Percentiles rank a stretch among this genome's conserved stretches.
Evolutionary conservation across 2,888 invertebrate genomes (phyloP).

Genomic region (Philhelius pedissequus): DNA sequence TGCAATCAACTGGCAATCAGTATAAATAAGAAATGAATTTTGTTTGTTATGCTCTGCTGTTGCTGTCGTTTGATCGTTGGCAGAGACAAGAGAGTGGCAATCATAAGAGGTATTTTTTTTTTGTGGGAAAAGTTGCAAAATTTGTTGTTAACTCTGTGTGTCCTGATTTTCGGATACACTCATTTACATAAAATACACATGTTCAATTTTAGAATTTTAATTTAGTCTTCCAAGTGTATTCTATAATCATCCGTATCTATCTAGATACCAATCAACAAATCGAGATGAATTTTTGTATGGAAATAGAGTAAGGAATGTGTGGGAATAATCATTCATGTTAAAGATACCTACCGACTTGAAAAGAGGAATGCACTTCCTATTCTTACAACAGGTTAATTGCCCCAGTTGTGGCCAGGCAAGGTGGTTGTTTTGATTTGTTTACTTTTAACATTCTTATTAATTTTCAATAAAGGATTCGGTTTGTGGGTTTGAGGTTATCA

Average conservation of each 20-base stretch:
- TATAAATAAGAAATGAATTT: constrained; percentile 2
- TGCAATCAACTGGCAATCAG: constrained; percentile 31
- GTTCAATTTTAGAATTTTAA: constrained; percentile 43
- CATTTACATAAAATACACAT: not conserved
- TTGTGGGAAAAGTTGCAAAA: not conserved
- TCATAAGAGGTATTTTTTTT: constrained; percentile 21
- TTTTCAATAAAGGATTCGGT: not conserved
- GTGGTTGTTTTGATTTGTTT: constrained; percentile 50
- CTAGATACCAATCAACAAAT: too few species aligned
- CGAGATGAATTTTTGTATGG: constrained; percentile 34
- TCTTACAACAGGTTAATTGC: constrained; percentile 36
- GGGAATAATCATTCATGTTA: not conserved
- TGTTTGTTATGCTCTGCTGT: constrained; percentile 16
- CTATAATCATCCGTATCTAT: too few species aligned
- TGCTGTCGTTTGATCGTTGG: too few species aligned
- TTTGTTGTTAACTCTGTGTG: not conserved
- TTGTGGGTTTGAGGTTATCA: not conserved
- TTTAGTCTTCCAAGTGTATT: constrained; percentile 35
- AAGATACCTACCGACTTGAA: not conserved
- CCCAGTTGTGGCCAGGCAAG: not conserved
- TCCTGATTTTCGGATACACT: not conserved
- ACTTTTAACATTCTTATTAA: constrained; percentile 3
- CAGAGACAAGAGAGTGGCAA: not conserved
- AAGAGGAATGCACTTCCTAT: constrained; percentile 14
- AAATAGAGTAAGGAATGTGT: constrained; percentile 28